Evolutionary conservation across 2,113 vertebrate species (phyloP).

Genomic region (Origma solitaria): DNA sequence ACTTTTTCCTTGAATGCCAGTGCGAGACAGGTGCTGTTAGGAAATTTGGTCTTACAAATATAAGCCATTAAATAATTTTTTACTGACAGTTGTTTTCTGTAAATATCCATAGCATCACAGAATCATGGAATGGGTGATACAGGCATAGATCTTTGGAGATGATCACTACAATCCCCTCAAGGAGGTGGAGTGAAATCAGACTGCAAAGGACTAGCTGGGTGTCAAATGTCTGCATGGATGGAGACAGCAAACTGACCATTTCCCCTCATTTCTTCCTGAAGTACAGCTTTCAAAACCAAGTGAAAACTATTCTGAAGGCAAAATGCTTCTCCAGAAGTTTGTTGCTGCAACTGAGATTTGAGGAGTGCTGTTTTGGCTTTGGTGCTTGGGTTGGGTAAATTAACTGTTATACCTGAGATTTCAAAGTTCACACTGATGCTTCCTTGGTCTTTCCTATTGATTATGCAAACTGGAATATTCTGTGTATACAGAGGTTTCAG

Average conservation of each 20-base stretch:
- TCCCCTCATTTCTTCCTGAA: neutral
- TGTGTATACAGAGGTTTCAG: neutral
- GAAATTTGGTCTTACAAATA: neutral
- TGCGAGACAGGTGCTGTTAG: neutral
- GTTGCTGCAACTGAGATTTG: neutral
- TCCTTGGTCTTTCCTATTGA: neutral
- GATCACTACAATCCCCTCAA: neutral
- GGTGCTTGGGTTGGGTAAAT: neutral
- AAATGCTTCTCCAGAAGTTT: neutral
- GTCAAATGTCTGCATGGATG: neutral
- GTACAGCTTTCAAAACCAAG: neutral
- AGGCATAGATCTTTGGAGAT: neutral
- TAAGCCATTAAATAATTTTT: neutral
- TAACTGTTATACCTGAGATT: neutral
- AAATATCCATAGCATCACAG: neutral
- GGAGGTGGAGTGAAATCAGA: neutral
- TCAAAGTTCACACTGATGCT: neutral
- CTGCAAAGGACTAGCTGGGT: neutral
- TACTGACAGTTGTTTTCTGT: neutral
- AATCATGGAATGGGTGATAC: neutral
- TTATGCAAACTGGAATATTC: neutral
- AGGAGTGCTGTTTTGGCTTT: neutral
- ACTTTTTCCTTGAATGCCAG: neutral
- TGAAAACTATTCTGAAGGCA: neutral
- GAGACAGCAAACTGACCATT: neutral